Base-by-base conservation (phyloP, 2,888 invertebrate species). In the Campaea margaritaria region DNA sequence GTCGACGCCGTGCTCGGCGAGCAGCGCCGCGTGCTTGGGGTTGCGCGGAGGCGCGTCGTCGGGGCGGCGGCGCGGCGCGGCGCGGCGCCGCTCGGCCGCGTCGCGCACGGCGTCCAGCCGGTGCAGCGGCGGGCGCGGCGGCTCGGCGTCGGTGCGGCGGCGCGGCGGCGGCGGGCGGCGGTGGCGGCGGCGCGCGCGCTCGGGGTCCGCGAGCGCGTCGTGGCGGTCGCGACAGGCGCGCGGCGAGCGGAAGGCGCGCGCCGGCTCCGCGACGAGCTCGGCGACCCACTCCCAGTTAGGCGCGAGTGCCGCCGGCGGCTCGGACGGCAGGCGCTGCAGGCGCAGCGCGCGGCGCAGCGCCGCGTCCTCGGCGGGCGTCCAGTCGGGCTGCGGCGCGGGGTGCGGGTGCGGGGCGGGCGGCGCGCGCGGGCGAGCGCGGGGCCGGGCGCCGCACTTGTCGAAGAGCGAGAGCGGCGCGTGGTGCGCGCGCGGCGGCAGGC, bases 221-320 rank as follows among this genome's bases (percentile, higher is more conserved):
- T 98, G 99, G 34, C 99, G 95, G 81, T 95, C 95, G 72, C 96
- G 95, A 84, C 99, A 99, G 83, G 98, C 97, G 79, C 98, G 97
- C 14, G 98, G 95, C 39, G 98, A 97, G 62, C 99, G 95, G 86
- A 96, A 97, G 14, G 96, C 95, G 70, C 97, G 94, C 47, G 97
- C 96, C n/a, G 95, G 95, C 64, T 96, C 95, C 86, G 96, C 98
- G 0, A 99, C 98, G 73, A 96, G 94, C 81, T 98, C 98, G 16
- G 98, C 95, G 9, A 97, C 97, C 81, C 98, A 94, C 83, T 99
- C 99, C 99, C 99, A 99, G 92, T 99, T 99, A 44, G 98, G 96
- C 27, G 96, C 96, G 80, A 97, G 98, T 96, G 97, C 64, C 96
- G 96, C 60, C 95, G 91, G 81, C 74, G 88, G 58, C 95, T 94